A percentile compares a stretch with the other conserved stretches of the same genome.
These are phyloP conservation scores for Oryzias javanicus DNA, from an alignment of 2,113 vertebrate species.

Conservation along the genomic window DNA sequence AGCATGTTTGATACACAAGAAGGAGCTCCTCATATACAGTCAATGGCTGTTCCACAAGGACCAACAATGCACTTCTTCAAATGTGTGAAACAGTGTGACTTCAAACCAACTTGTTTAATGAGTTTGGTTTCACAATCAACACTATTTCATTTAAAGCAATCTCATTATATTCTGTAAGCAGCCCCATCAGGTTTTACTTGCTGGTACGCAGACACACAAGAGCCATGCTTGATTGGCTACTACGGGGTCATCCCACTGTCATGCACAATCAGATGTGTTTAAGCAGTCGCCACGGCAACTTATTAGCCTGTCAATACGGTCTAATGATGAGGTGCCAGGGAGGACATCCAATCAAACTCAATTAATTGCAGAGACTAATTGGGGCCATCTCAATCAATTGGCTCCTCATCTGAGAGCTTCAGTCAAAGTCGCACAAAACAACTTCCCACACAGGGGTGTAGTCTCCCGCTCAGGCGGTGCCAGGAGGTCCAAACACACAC, in stretches of 20 bases:
- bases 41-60: too few relatives aligned
- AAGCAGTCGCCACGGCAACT: conserved; percentile 58
- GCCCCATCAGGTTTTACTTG: conserved; percentile 3
- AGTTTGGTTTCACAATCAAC: too few relatives aligned
- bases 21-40: too few relatives aligned
- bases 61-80: too few relatives aligned
- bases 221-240: conserved; percentile 20
- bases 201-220: neutral
- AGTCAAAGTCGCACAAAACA: conserved; percentile 45
- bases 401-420: conserved; percentile 53
- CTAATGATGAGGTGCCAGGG: conserved; percentile 42
- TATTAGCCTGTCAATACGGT: conserved; percentile 66
- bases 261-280: conserved; percentile 53
- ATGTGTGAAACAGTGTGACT: too few relatives aligned
- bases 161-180: neutral
- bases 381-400: conserved; percentile 69
- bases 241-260: conserved; percentile 47
- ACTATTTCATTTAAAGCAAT: too few relatives aligned
- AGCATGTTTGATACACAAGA: too few relatives aligned
- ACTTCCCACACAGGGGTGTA: conserved; percentile 18
- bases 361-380: conserved; percentile 67
- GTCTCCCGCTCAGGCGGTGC: neutral
- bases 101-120: too few relatives aligned
- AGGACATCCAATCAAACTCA: conserved; percentile 60
- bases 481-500: neutral